Conservation (phyloP, 2,888 invertebrate genomes). For the Lepidocyrtinus sp. region DNA sequence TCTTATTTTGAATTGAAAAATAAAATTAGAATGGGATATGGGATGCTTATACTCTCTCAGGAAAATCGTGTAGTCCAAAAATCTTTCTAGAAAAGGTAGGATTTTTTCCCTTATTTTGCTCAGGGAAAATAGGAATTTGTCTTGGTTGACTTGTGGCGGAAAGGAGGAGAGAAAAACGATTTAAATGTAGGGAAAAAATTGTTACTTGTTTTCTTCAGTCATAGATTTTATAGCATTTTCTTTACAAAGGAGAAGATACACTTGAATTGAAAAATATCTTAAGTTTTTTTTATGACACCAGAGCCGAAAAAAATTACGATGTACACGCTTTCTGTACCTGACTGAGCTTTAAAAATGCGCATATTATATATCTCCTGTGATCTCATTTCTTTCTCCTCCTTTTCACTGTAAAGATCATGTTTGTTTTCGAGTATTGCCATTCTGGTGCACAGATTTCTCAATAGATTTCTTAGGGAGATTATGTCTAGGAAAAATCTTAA, state of each 20-base stretch:
- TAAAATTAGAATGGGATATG: background rate
- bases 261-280: background rate
- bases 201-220: slow-evolving; percentile 5
- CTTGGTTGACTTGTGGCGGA: background rate
- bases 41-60: background rate
- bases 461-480: background rate
- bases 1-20: background rate
- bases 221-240: background rate
- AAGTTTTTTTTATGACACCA: background rate
- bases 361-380: slow-evolving; percentile 1
- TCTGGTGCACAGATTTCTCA: background rate
- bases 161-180: background rate
- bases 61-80: no score
- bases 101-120: background rate
- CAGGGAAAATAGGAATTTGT: background rate
- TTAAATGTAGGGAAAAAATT: background rate
- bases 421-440: background rate
- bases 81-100: background rate
- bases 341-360: background rate
- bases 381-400: slow-evolving; percentile 9
- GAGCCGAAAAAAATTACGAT: background rate
- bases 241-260: no score
- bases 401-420: background rate
- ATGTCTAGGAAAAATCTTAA: background rate
- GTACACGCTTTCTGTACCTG: background rate